phyloP scores from a whole-genome alignment of 2,797 vertebrate species.

The Argya squamiceps region DNA sequence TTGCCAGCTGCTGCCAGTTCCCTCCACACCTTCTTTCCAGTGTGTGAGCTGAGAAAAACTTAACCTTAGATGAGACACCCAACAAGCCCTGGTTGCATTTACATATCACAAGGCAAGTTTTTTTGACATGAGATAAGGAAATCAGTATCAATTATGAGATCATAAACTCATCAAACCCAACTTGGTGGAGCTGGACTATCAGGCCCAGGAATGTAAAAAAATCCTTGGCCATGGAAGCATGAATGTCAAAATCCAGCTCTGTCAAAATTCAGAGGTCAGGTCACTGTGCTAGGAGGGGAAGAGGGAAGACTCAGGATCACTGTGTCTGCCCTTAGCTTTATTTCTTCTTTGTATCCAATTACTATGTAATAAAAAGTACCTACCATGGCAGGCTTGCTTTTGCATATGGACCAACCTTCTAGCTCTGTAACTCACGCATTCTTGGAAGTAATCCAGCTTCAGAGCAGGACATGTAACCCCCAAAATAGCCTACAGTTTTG shows the following conservation, averaged over 20 bases:
- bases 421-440: not conserved
- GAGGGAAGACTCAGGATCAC: not conserved
- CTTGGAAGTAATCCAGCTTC: slow-evolving; percentile 13
- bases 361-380: slow-evolving; percentile 14
- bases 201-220: not conserved
- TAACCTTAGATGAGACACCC: not conserved
- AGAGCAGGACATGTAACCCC: not conserved
- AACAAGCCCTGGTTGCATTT: not conserved
- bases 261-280: not conserved
- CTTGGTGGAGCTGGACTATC: not conserved
- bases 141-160: not conserved
- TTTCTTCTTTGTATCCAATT: slow-evolving; percentile 38
- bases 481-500: not conserved
- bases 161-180: not conserved
- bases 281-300: not conserved
- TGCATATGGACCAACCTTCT: not conserved
- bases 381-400: not conserved
- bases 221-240: not conserved
- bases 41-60: not conserved
- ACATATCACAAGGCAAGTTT: not conserved
- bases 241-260: not conserved
- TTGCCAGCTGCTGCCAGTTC: not conserved
- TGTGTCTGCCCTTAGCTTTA: not conserved
- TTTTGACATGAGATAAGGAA: not conserved
- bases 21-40: not conserved